Evolutionary conservation across 2,888 invertebrate species (phyloP).

Genomic region (Electrophaes corylata): DNA sequence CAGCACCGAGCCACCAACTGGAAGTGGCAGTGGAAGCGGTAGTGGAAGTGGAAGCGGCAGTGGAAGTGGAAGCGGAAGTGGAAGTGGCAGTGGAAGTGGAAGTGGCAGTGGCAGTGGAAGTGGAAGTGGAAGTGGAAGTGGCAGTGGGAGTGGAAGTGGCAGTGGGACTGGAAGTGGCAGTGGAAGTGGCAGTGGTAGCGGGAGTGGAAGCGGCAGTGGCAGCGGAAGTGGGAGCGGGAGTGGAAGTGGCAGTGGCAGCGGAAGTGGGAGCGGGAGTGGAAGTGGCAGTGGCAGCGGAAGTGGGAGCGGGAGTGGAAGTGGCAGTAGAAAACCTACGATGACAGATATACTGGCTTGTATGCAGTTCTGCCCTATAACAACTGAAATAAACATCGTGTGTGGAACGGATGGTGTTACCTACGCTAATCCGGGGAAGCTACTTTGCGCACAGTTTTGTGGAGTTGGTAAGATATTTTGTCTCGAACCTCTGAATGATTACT

Average conservation of each 20-base stretch:
- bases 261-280: not conserved
- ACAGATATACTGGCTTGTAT: conserved; percentile 34
- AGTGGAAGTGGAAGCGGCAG: conserved; percentile 1
- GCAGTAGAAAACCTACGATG: conserved; percentile 7
- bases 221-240: conserved; percentile 4
- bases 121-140: conserved; percentile 4
- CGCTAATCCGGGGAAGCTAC: conserved; percentile 62
- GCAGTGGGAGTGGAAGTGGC: conserved; percentile 1
- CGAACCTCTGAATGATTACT: not conserved
- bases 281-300: not conserved
- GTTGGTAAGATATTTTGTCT: conserved; percentile 50
- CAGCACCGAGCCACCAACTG: conserved; percentile 11
- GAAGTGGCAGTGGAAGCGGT: conserved; percentile 8
- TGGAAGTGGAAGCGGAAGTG: not conserved
- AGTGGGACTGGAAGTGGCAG: conserved; percentile 3
- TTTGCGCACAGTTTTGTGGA: conserved; percentile 70
- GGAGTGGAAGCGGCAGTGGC: conserved; percentile 3
- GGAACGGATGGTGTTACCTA: conserved; percentile 70
- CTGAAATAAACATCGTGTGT: conserved; percentile 76
- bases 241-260: not conserved
- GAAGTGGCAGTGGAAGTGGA: conserved; percentile 3
- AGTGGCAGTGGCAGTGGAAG: not conserved
- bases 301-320: not conserved
- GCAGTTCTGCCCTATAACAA: conserved; percentile 44
- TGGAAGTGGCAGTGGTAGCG: conserved; percentile 1